These are phyloP conservation scores for Acrossocheilus wenchowensis DNA, from an alignment of 2,797 vertebrate species.

Conservation along the genomic window DNA sequence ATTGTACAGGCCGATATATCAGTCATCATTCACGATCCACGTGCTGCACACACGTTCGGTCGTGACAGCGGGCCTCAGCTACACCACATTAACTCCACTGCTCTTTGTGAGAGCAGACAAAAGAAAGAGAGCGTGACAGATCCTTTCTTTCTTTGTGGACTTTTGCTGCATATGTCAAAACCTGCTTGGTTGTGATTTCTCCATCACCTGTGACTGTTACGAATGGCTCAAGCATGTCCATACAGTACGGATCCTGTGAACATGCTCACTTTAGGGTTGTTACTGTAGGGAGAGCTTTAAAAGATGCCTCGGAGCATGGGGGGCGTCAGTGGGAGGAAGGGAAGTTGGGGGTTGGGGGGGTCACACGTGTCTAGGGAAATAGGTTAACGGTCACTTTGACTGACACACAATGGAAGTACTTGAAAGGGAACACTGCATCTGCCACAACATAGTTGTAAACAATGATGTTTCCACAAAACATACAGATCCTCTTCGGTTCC, in stretches of 20 bases:
- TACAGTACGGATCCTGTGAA: background rate
- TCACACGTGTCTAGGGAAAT: conserved; percentile 74
- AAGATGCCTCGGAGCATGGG: conserved; percentile 6
- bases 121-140: conserved; percentile 71
- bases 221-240: background rate
- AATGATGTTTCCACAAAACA: conserved; percentile 30
- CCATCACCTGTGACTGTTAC: background rate
- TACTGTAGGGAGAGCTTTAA: conserved; percentile 8
- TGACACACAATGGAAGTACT: conserved; percentile 63
- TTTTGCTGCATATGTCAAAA: conserved; percentile 60
- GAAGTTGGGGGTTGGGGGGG: conserved; percentile 54
- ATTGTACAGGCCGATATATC: background rate
- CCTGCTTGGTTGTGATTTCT: conserved; percentile 43
- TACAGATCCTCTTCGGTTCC: background rate
- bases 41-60: conserved; percentile 36
- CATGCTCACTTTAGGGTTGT: background rate
- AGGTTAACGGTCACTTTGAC: conserved; percentile 70
- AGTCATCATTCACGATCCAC: conserved; percentile 57
- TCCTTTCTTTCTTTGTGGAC: conserved; percentile 71
- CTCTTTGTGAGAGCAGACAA: conserved; percentile 80
- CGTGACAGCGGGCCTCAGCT: conserved; percentile 62
- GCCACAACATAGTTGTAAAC: conserved; percentile 58
- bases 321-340: conserved; percentile 42
- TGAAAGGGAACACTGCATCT: conserved; percentile 60
- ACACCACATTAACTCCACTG: conserved; percentile 74